Evolutionary conservation across 1,140 invertebrate species (phyloP).

Genomic region (Diabrotica undecimpunctata): DNA sequence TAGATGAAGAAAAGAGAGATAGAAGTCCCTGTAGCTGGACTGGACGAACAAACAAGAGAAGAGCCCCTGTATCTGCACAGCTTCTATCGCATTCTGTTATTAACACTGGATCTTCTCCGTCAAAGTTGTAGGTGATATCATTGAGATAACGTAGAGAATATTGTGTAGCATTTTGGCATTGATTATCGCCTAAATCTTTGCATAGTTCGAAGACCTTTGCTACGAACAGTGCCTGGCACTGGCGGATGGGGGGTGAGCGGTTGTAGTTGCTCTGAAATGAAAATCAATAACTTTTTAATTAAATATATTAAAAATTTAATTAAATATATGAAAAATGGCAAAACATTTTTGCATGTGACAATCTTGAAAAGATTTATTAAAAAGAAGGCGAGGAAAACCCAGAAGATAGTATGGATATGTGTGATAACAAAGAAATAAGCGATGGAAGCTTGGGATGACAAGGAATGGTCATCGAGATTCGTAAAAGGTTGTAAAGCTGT

Average conservation of each 20-base stretch:
- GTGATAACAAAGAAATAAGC: background rate
- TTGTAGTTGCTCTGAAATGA: slow-evolving; percentile 52
- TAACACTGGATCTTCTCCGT: slow-evolving; percentile 26
- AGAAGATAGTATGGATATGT: background rate
- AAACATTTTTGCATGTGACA: background rate
- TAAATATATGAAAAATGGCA: slow-evolving; percentile 7
- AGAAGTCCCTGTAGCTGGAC: background rate
- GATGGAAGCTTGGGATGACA: too few relatives aligned
- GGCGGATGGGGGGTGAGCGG: slow-evolving; percentile 45
- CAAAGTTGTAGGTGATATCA: slow-evolving; percentile 44
- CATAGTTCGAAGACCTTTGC: slow-evolving; percentile 60
- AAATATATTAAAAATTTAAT: too few relatives aligned
- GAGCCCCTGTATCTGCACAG: slow-evolving; percentile 26
- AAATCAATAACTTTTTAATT: slow-evolving; percentile 5
- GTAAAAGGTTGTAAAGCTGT: too few relatives aligned
- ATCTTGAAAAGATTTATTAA: background rate
- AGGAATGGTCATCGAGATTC: too few relatives aligned
- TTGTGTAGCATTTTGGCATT: slow-evolving; percentile 57
- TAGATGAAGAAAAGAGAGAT: background rate
- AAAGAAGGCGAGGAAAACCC: too few relatives aligned
- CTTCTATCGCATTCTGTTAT: slow-evolving; percentile 27
- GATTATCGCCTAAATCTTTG: slow-evolving; percentile 50
- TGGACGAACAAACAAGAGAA: background rate
- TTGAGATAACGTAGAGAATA: slow-evolving; percentile 57
- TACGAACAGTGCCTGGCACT: slow-evolving; percentile 62